Base-by-base conservation (phyloP, 2,888 invertebrate species). In the Onchidella celtica region DNA sequence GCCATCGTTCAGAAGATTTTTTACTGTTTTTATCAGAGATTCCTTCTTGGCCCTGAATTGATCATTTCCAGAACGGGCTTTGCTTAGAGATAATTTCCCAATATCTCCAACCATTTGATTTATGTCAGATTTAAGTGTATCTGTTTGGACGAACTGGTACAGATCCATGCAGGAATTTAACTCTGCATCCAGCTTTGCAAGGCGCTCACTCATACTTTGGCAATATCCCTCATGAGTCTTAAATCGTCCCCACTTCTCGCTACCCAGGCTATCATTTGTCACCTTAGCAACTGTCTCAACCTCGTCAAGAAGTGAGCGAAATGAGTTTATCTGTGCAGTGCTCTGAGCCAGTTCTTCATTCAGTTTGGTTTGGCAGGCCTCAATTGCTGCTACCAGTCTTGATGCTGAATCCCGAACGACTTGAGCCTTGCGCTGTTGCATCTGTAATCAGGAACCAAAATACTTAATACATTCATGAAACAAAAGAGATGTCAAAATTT, bases 91-190 rank as follows among this genome's bases (percentile, higher is more conserved):
- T 2, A 78, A 38, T 61, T 70, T 78, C 21, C 69, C 47, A 17
- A 78, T 78, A 6, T 78, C 78, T 3, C 78, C 70, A 0, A 78
- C 78, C 47, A 78, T 69, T 1, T 70, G 66, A 40, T 78, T 78
- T 11, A 78, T 70, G 2, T 78, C 78, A 6, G 69, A 69, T 38
- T 78, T 78, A 1, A 70, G 69, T 29, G 40, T 34, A 38, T 78
- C 78, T 21, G 61, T 40, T 29, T 78, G 78, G 59, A 78, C 69
- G 21, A 59, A 59, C 17, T 70, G 36, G 24, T 59, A 69, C 1
- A 70, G 27, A 21, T 61, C 70, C 59, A 36, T 4, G 61, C 70
- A 69, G n/a, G 66, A 57, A 61, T 66, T 70, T 32, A 78, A 40
- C 3, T 78, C 61, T 29, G n/a, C n/a, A 40, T 55, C n/a, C 17